Conservation (phyloP, 1,140 invertebrate species). For the Battus philenor region DNA sequence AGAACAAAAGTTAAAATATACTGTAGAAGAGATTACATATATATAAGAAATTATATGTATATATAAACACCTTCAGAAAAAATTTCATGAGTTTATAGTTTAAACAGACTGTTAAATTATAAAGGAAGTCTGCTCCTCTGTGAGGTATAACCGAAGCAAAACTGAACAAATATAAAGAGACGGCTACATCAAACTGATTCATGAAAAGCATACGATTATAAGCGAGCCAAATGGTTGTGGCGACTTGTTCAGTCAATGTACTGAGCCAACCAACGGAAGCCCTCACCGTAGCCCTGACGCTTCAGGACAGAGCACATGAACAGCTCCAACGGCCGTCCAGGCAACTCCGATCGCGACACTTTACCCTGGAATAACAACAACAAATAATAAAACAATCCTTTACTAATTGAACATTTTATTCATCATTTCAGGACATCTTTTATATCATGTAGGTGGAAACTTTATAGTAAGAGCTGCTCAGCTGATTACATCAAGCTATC, state of each 20-base stretch:
- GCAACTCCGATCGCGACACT: slow-evolving; percentile 90
- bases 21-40: too few relatives aligned
- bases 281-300: slow-evolving; percentile 99
- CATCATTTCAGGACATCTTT: too few relatives aligned
- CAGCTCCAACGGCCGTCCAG: slow-evolving; percentile 96
- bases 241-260: slow-evolving; percentile 91
- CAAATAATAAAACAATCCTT: too few relatives aligned
- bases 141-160: too few relatives aligned
- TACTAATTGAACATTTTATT: too few relatives aligned
- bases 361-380: slow-evolving; percentile 83
- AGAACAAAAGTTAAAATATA: slow-evolving; percentile 5
- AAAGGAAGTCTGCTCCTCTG: too few relatives aligned
- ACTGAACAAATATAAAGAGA: slow-evolving; percentile 9
- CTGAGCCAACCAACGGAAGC: slow-evolving; percentile 99
- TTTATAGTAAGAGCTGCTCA: too few relatives aligned
- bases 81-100: too few relatives aligned
- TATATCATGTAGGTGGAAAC: too few relatives aligned
- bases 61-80: too few relatives aligned
- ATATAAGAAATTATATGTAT: too few relatives aligned
- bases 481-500: too few relatives aligned
- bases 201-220: slow-evolving; percentile 30
- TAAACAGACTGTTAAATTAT: slow-evolving; percentile 6
- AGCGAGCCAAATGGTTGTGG: slow-evolving; percentile 19
- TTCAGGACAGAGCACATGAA: slow-evolving; percentile 99
- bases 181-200: slow-evolving; percentile 26